Evolutionary conservation across 2,888 invertebrate genomes (phyloP).

Genomic region (Cataglyphis cursor): DNA sequence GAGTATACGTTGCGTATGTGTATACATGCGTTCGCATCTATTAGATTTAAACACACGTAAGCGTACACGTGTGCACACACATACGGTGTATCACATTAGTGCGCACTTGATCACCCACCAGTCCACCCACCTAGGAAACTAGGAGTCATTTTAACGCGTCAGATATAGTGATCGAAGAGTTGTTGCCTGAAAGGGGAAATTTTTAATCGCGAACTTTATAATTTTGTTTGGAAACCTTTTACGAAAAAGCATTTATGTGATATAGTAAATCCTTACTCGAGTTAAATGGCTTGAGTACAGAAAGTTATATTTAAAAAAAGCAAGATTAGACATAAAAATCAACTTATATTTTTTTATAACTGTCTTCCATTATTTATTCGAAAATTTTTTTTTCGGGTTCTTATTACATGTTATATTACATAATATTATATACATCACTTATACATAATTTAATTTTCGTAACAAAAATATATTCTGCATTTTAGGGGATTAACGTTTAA

Average conservation of each 20-base stretch:
- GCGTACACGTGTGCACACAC: neutral
- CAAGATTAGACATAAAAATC: neutral
- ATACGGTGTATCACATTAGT: conserved; percentile 39
- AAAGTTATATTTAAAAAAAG: neutral
- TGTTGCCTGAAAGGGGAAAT: conserved; percentile 40
- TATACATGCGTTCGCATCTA: neutral
- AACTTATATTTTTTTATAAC: neutral
- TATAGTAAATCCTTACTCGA: neutral
- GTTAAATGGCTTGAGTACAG: neutral
- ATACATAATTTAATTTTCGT: neutral
- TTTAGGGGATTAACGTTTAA: neutral
- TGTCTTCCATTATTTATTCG: neutral
- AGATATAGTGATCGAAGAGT: conserved; percentile 60
- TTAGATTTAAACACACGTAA: neutral
- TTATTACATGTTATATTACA: neutral
- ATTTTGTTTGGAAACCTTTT: neutral
- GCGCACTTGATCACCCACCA: conserved; percentile 75
- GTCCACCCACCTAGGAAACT: conserved; percentile 73
- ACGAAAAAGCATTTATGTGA: neutral
- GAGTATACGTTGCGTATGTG: conserved; percentile 26
- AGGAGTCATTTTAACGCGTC: conserved; percentile 65
- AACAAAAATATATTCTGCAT: neutral
- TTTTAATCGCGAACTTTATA: conserved; percentile 29
- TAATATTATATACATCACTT: neutral
- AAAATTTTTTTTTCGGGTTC: neutral